Percentiles rank a stretch among this genome's conserved stretches.
phyloP scores from a whole-genome alignment of 35 echinoderm and acorn worm genomes.

The Ophiothrix spiculata region DNA sequence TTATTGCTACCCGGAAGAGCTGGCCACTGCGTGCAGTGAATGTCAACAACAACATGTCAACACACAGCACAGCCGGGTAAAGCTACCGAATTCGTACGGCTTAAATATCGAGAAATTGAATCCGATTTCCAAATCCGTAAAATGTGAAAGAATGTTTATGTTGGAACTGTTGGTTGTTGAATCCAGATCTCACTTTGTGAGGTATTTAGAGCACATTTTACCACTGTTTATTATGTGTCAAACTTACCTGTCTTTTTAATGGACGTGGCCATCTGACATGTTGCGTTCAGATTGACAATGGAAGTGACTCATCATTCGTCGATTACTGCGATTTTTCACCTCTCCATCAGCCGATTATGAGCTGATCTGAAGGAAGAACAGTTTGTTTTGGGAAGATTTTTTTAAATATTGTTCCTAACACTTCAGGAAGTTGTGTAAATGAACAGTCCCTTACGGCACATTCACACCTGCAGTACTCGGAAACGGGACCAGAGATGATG shows the following conservation, averaged over 20 bases:
- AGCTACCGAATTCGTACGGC: not conserved
- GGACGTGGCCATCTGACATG: conserved; percentile 34
- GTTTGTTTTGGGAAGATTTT: not conserved
- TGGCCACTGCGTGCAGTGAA: not conserved
- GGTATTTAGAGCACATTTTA: too few species aligned
- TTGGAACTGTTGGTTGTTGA: too few species aligned
- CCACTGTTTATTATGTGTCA: not conserved
- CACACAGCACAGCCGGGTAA: too few species aligned
- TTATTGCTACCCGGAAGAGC: not conserved
- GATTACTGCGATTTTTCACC: not conserved
- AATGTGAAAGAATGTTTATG: not conserved
- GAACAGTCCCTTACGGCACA: not conserved
- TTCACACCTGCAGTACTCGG: not conserved
- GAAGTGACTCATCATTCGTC: conserved; percentile 24
- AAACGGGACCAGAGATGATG: not conserved
- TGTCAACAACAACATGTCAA: not conserved
- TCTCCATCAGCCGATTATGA: not conserved
- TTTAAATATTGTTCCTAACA: not conserved
- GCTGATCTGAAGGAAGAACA: not conserved
- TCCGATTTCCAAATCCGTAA: too few species aligned
- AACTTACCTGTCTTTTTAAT: conserved; percentile 23
- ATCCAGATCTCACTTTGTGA: too few species aligned
- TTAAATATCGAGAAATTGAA: not conserved
- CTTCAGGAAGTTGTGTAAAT: not conserved
- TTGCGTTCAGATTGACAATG: conserved; percentile 20